phyloP scores from a whole-genome alignment of 1,140 invertebrate genomes.

The Apis dorsata region DNA sequence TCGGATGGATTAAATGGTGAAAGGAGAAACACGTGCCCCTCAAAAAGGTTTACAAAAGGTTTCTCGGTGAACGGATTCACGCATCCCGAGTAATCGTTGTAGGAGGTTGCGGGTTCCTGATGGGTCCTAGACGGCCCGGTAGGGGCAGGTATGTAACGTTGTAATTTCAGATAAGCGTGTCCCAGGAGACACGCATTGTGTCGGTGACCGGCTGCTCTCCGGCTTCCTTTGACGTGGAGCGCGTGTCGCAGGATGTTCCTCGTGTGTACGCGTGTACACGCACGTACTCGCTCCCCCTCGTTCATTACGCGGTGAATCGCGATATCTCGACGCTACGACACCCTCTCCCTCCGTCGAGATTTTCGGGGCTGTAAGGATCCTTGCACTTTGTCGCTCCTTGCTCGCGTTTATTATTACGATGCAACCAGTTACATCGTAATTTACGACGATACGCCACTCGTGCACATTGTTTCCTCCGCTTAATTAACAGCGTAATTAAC shows the following conservation, averaged over 20 bases:
- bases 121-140: conserved; percentile 36
- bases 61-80: conserved; percentile 19
- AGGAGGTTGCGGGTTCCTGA: conserved; percentile 49
- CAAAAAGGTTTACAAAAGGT: not conserved
- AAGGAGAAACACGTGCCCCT: not conserved
- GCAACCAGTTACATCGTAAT: conserved; percentile 31
- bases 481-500: conserved; percentile 36
- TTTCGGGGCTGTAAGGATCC: conserved; percentile 45
- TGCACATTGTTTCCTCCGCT: conserved; percentile 14
- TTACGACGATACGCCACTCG: conserved; percentile 32
- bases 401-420: conserved; percentile 46
- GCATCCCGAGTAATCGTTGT: conserved; percentile 15
- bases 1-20: not conserved
- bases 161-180: conserved; percentile 77
- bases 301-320: conserved; percentile 66
- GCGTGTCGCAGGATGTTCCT: conserved; percentile 56
- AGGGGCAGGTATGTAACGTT: conserved; percentile 69
- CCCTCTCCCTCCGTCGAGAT: conserved; percentile 45
- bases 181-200: conserved; percentile 79
- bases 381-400: conserved; percentile 52
- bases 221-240: conserved; percentile 50
- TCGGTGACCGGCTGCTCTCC: conserved; percentile 65
- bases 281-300: conserved; percentile 46
- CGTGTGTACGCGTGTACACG: conserved; percentile 35
- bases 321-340: conserved; percentile 56